Evolutionary conservation across 2,113 vertebrate genomes (phyloP).

Genomic region (Tyto alba): DNA sequence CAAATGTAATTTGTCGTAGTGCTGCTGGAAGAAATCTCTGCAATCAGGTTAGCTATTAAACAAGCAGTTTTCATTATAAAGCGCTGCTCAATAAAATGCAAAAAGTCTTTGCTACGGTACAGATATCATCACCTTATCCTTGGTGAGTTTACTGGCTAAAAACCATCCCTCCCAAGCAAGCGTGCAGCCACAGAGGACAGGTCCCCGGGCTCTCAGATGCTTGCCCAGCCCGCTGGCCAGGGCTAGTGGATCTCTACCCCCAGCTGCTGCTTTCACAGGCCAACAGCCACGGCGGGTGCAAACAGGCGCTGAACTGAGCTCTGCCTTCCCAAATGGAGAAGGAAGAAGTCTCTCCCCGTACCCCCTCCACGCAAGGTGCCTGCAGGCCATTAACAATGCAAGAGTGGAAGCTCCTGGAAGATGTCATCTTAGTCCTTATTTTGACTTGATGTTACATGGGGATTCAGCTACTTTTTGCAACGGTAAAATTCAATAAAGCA

Average conservation of each 20-base stretch:
- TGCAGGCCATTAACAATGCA: not conserved
- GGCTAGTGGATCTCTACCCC: not conserved
- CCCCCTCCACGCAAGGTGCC: not conserved
- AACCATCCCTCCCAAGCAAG: not conserved
- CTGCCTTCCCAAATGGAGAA: not conserved
- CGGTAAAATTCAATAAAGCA: not conserved
- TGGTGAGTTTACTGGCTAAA: not conserved
- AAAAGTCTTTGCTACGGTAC: not conserved
- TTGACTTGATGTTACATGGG: no score
- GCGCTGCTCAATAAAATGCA: not conserved
- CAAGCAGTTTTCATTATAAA: not conserved
- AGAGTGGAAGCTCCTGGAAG: not conserved
- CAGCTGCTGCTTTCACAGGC: not conserved
- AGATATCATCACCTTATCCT: not conserved
- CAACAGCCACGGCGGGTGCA: not conserved
- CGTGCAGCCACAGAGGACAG: not conserved
- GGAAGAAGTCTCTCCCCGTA: not conserved
- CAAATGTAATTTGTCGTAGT: not conserved
- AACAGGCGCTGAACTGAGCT: not conserved
- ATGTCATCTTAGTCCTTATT: not conserved
- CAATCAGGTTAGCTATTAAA: not conserved
- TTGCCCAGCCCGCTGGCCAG: not conserved
- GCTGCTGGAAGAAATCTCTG: conserved; percentile 9
- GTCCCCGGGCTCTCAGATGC: not conserved
- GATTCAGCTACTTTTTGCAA: not conserved